Percentiles rank a stretch among this genome's conserved stretches.
Evolutionary conservation across 2,113 vertebrate species (phyloP).

Genomic region (Abramis brama): DNA sequence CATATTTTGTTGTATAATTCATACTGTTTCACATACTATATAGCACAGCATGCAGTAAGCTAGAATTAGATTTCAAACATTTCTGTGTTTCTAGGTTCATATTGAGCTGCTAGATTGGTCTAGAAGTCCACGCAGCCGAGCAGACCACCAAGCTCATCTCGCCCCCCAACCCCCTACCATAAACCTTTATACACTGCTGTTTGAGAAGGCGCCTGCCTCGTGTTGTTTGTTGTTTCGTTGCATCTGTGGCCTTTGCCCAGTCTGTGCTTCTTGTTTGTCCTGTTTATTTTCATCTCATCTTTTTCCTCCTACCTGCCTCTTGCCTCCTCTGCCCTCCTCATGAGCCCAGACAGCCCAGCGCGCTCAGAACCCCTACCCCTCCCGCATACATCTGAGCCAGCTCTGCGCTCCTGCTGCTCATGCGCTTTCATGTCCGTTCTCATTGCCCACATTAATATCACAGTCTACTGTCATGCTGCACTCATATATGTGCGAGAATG

Average conservation of each 20-base stretch:
- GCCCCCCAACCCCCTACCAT: neutral
- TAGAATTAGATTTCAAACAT: neutral
- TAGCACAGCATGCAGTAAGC: neutral
- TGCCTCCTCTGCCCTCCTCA: neutral
- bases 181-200: constrained; percentile 16
- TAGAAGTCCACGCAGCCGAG: neutral
- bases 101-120: neutral
- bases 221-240: constrained; percentile 7
- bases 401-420: constrained; percentile 18
- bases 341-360: constrained; percentile 7
- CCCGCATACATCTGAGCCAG: neutral
- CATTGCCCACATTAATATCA: constrained; percentile 38
- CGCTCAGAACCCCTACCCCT: neutral
- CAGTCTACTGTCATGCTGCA: constrained; percentile 14
- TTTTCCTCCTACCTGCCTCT: constrained; percentile 23
- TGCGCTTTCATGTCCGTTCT: constrained; percentile 30
- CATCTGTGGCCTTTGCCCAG: constrained; percentile 15
- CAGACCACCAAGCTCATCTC: neutral
- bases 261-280: constrained; percentile 33
- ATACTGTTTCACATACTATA: neutral
- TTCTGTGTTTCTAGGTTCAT: constrained; percentile 20
- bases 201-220: neutral
- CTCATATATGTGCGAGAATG: constrained; percentile 23
- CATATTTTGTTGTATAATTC: neutral
- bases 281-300: constrained; percentile 38